Evolutionary conservation across 2,797 vertebrate species (phyloP).

Genomic region (Nothura maculosa): DNA sequence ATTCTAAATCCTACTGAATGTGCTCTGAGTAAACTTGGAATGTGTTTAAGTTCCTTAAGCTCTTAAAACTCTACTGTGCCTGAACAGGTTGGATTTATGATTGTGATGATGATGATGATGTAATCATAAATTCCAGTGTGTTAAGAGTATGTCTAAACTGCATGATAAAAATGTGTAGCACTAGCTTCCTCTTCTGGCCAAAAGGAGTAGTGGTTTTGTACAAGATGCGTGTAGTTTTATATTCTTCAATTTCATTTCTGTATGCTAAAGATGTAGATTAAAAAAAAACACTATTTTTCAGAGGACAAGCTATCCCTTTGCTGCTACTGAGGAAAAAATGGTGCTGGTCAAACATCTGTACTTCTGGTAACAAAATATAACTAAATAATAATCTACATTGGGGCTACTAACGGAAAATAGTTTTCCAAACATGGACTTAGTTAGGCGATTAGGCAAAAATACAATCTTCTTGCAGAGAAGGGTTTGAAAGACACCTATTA

Average conservation of each 20-base stretch:
- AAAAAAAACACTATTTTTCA: neutral
- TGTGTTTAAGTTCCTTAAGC: neutral
- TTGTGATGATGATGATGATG: neutral
- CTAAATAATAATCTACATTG: neutral
- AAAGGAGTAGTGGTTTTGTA: neutral
- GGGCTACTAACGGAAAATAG: neutral
- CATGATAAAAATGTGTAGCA: neutral
- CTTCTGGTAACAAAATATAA: neutral
- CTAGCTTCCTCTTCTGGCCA: slow-evolving; percentile 67
- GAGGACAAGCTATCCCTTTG: neutral
- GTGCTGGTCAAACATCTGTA: neutral
- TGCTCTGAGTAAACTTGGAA: neutral
- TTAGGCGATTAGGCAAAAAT: neutral
- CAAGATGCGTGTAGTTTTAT: accelerated
- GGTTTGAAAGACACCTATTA: neutral
- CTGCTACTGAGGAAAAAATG: neutral
- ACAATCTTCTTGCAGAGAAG: neutral
- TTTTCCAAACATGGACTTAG: neutral
- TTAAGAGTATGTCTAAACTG: neutral
- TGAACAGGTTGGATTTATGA: neutral
- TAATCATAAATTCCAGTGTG: neutral
- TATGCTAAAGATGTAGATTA: neutral
- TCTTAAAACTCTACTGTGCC: neutral
- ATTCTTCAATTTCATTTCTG: neutral
- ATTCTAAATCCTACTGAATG: neutral